Evolutionary conservation across 2,888 invertebrate genomes (phyloP).

Genomic region (Idaea dimidiata): DNA sequence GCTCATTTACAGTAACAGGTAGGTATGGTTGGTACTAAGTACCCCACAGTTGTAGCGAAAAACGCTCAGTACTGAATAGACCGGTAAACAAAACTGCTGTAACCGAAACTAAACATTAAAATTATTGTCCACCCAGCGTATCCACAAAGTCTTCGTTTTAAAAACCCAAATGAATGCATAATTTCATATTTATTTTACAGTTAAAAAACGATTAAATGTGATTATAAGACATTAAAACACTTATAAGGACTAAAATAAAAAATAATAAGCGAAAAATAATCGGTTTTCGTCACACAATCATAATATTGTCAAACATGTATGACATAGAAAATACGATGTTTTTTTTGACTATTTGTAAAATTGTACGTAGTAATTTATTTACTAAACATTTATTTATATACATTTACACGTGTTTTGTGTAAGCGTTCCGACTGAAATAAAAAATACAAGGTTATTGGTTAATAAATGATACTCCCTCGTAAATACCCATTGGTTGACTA

Average conservation of each 20-base stretch:
- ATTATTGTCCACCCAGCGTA: constrained; percentile 73
- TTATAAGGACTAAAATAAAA: constrained; percentile 40
- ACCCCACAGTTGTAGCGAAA: too few relatives aligned
- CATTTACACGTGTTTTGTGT: neutral
- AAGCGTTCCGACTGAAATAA: neutral
- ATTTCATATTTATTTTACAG: constrained; percentile 32
- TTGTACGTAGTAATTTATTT: constrained; percentile 52
- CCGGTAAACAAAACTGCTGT: constrained; percentile 43
- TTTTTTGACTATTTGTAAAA: constrained; percentile 44
- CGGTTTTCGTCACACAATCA: neutral
- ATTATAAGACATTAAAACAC: constrained; percentile 48
- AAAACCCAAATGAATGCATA: constrained; percentile 16
- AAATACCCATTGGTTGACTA: too few relatives aligned
- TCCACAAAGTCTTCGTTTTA: constrained; percentile 60
- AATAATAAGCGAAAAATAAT: constrained; percentile 36
- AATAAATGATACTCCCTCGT: neutral
- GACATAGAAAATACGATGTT: constrained; percentile 30
- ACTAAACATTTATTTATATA: constrained; percentile 31
- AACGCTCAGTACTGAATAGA: constrained; percentile 4
- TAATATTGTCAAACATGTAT: constrained; percentile 2
- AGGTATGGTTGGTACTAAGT: too few relatives aligned
- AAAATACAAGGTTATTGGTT: neutral
- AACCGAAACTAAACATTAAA: constrained; percentile 49
- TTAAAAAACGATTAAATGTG: constrained; percentile 46
- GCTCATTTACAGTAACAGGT: too few relatives aligned